These are phyloP conservation scores for Neuroterus valhalla DNA, from an alignment of 1,140 invertebrate genomes.

Conservation along the genomic window DNA sequence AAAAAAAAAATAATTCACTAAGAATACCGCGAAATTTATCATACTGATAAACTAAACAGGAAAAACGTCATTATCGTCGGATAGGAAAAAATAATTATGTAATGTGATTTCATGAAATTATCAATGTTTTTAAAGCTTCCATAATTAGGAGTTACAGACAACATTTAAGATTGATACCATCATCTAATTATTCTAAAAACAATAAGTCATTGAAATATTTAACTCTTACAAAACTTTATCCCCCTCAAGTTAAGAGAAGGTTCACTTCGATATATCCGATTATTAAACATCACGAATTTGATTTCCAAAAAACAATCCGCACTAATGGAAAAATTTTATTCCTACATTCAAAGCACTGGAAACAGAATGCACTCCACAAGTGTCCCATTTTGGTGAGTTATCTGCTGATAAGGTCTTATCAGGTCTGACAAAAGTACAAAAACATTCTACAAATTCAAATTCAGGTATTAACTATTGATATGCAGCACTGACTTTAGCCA, in stretches of 20 bases:
- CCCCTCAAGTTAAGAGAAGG: constrained; percentile 39
- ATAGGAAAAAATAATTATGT: background rate
- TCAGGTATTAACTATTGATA: background rate
- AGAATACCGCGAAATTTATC: background rate
- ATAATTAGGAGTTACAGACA: too few species aligned
- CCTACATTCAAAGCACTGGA: constrained; percentile 18
- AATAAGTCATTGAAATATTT: constrained; percentile 31
- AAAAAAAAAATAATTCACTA: constrained; percentile 33
- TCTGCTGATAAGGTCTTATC: constrained; percentile 31
- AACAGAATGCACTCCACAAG: constrained; percentile 5
- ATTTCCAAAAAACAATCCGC: background rate
- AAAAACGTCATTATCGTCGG: constrained; percentile 7
- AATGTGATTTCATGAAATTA: too few species aligned
- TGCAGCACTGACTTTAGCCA: too few species aligned
- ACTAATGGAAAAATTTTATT: background rate
- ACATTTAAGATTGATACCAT: too few species aligned
- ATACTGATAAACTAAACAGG: background rate
- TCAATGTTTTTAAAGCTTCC: too few species aligned
- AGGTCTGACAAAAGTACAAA: constrained; percentile 32
- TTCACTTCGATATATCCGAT: constrained; percentile 48
- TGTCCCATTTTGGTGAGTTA: background rate
- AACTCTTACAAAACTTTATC: constrained; percentile 34
- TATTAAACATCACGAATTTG: background rate
- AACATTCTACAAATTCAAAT: background rate
- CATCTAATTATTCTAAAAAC: background rate